These are phyloP conservation scores for Danaus melanippus DNA, from an alignment of 1,140 invertebrate species.

Conservation along the genomic window DNA sequence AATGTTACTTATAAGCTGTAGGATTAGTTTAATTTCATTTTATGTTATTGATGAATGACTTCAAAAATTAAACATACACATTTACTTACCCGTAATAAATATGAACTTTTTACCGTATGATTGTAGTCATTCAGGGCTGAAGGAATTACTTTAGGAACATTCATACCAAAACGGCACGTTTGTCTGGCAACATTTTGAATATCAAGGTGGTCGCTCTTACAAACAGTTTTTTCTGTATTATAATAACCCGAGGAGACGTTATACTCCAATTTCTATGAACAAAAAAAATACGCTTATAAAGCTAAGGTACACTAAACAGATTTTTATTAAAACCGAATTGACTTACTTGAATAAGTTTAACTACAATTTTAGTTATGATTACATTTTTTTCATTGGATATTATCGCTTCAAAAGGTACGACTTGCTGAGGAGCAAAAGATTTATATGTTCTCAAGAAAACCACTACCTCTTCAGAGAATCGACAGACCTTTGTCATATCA, in stretches of 20 bases:
- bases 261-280: constrained; percentile 51
- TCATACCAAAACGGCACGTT: constrained; percentile 34
- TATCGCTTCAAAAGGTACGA: constrained; percentile 41
- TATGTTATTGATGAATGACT: no score
- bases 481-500: constrained; percentile 38
- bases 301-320: not conserved
- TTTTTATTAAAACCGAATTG: not conserved
- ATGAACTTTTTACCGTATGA: constrained; percentile 47
- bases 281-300: not conserved
- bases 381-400: constrained; percentile 44
- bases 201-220: constrained; percentile 30
- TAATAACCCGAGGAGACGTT: constrained; percentile 37
- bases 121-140: constrained; percentile 35
- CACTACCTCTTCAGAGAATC: constrained; percentile 27
- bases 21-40: no score
- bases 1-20: no score
- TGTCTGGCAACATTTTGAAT: constrained; percentile 31
- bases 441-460: constrained; percentile 46
- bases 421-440: constrained; percentile 43
- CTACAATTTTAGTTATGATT: constrained; percentile 38
- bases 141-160: constrained; percentile 39
- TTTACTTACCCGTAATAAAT: constrained; percentile 42
- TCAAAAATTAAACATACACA: no score
- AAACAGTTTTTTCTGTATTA: constrained; percentile 37
- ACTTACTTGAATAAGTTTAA: constrained; percentile 45